Evolutionary conservation across 2,113 vertebrate genomes (phyloP).

Genomic region (Vulpes ferrilata): DNA sequence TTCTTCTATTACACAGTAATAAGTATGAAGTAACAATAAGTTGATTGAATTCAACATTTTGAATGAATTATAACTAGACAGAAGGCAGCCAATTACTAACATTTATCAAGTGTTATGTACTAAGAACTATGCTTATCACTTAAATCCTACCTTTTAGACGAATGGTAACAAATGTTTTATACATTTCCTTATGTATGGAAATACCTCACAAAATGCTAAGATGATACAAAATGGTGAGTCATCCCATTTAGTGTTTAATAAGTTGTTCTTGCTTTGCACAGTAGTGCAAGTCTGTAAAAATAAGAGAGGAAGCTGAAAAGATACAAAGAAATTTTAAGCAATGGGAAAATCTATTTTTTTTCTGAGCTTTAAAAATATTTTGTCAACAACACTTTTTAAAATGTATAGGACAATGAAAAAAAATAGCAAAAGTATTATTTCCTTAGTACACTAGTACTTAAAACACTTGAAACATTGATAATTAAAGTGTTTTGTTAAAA

Average conservation of each 20-base stretch:
- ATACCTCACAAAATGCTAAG: background rate
- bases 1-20: background rate
- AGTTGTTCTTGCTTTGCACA: background rate
- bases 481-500: background rate
- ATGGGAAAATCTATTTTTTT: background rate
- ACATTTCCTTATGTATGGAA: background rate
- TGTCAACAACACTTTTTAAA: background rate
- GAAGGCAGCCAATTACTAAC: background rate
- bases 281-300: background rate
- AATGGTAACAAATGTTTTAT: background rate
- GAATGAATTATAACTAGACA: background rate
- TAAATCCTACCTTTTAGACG: background rate
- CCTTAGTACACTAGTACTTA: background rate
- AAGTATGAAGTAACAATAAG: conserved; percentile 23
- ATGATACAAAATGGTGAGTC: background rate
- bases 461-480: background rate
- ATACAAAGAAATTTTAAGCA: background rate
- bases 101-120: background rate
- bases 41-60: background rate
- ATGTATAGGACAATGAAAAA: background rate
- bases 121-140: background rate
- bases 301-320: background rate
- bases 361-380: background rate
- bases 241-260: background rate
- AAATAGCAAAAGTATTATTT: background rate